Conservation (phyloP, 2,888 invertebrate genomes). For the Lycocerus yunnanus region DNA sequence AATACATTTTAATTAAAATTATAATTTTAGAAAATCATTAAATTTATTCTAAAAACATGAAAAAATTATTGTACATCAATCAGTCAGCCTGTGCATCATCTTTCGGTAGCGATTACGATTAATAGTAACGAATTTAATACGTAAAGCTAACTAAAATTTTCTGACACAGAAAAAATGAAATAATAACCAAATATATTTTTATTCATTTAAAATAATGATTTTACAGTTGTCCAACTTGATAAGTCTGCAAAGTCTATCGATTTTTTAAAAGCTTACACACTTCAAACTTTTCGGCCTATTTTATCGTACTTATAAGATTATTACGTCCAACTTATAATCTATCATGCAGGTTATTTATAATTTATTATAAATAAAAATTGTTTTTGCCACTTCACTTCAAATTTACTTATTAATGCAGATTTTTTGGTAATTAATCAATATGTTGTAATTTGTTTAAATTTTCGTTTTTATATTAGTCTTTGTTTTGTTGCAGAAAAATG, state of each 20-base stretch:
- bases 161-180: neutral
- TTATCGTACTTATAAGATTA: neutral
- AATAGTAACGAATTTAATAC: neutral
- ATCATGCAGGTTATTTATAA: neutral
- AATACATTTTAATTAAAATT: no score
- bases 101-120: neutral
- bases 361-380: no score
- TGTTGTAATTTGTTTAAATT: no score
- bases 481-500: no score
- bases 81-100: neutral
- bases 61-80: neutral
- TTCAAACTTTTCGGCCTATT: neutral
- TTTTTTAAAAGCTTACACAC: neutral
- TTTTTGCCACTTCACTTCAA: no score
- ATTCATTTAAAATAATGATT: neutral
- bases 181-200: neutral
- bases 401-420: no score
- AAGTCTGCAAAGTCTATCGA: neutral
- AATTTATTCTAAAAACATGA: no score
- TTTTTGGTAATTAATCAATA: no score
- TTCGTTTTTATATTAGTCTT: no score
- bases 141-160: neutral
- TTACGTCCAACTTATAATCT: neutral
- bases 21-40: no score
- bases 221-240: neutral